Evolutionary conservation across 2,888 invertebrate species (phyloP).

Genomic region (Ophion costatus): DNA sequence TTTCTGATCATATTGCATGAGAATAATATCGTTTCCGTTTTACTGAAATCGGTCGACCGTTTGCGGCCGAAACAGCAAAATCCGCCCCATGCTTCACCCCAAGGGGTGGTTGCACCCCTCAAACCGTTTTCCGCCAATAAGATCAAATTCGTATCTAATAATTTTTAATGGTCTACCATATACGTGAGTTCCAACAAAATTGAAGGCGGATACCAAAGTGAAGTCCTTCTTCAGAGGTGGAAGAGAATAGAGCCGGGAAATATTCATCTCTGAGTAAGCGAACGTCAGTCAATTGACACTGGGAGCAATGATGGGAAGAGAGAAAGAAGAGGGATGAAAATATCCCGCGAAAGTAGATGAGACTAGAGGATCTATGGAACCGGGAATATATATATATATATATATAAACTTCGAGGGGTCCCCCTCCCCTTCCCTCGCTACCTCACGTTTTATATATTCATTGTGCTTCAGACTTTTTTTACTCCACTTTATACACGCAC

Average conservation of each 20-base stretch:
- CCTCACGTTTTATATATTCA: slow-evolving; percentile 14
- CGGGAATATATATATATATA: background rate
- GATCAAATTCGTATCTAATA: no score
- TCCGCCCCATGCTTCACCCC: no score
- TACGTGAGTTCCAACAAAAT: no score
- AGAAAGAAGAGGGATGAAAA: slow-evolving; percentile 7
- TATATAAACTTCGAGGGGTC: background rate
- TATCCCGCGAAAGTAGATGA: slow-evolving; percentile 24
- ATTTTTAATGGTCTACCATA: no score
- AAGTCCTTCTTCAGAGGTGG: no score
- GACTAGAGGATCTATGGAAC: slow-evolving; percentile 11
- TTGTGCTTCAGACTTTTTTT: slow-evolving; percentile 9
- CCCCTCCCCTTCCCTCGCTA: background rate
- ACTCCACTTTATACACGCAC: background rate
- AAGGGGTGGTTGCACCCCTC: no score
- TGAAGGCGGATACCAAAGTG: no score
- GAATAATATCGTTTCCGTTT: no score
- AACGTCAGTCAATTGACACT: slow-evolving; percentile 42
- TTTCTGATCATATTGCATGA: no score
- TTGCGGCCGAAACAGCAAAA: no score
- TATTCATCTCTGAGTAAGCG: slow-evolving; percentile 27
- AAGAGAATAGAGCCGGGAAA: slow-evolving; percentile 8
- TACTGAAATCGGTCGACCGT: no score
- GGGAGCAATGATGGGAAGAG: background rate
- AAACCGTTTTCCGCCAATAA: no score